phyloP scores from a whole-genome alignment of 2,888 invertebrate species.

The Reticulitermes lucifugus region DNA sequence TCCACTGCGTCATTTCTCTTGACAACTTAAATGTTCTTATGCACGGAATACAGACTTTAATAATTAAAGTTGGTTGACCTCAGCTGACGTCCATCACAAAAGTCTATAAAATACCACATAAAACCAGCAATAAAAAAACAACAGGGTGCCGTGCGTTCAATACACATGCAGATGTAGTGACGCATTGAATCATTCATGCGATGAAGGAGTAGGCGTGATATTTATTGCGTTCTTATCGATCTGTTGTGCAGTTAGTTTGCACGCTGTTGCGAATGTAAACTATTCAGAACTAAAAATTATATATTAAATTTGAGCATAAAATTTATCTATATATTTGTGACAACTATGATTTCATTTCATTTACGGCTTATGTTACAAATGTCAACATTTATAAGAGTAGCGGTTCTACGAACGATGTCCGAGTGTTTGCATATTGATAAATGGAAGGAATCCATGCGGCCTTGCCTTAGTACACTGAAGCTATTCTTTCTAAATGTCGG shows the following conservation, averaged over 20 bases:
- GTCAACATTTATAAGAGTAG: not conserved
- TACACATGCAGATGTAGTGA: not conserved
- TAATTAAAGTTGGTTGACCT: not conserved
- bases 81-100: not conserved
- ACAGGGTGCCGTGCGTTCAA: not conserved
- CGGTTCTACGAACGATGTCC: too few species aligned
- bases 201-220: not conserved
- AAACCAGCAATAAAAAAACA: not conserved
- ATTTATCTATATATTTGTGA: not conserved
- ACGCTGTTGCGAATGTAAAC: not conserved
- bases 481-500: too few species aligned
- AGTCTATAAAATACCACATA: not conserved
- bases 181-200: not conserved
- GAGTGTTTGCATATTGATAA: too few species aligned
- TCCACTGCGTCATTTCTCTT: not conserved
- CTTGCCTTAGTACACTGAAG: too few species aligned
- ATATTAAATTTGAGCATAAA: not conserved
- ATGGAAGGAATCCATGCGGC: too few species aligned
- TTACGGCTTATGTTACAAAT: not conserved
- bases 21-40: not conserved
- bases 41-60: not conserved
- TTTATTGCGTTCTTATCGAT: not conserved
- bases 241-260: not conserved
- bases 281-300: not conserved
- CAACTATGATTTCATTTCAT: not conserved